Conservation (phyloP, 2,113 vertebrate genomes). For the Mus pahari region DNA sequence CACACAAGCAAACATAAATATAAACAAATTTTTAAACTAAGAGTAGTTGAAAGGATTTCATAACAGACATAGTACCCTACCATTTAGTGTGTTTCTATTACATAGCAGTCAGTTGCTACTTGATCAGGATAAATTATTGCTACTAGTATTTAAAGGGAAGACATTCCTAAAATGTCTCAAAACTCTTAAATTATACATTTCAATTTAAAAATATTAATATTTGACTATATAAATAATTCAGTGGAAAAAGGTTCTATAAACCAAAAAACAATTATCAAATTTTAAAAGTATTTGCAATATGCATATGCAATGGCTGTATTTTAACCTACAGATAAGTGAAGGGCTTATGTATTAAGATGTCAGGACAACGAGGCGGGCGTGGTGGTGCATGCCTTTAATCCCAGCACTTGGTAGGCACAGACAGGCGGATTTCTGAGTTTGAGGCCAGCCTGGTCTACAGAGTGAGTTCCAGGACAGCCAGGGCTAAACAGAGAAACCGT, state of each 20-base stretch:
- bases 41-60: neutral
- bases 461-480: no score
- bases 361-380: no score
- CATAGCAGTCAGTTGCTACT: neutral
- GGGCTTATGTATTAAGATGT: neutral
- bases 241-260: conserved; percentile 16
- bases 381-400: no score
- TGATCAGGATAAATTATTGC: neutral
- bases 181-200: conserved; percentile 33
- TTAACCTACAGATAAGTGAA: neutral
- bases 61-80: neutral
- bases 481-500: no score
- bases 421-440: no score
- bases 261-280: conserved; percentile 35
- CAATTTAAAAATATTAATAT: neutral
- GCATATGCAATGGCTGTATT: neutral
- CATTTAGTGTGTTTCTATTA: neutral
- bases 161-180: neutral
- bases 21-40: neutral
- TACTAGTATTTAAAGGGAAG: conserved; percentile 27
- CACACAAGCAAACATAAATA: neutral
- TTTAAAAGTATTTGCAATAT: neutral
- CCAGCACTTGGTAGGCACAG: no score
- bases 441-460: no score
- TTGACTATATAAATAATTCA: conserved; percentile 34